Conservation (phyloP, 2,888 invertebrate species). For the Melangyna quadrimaculata region DNA sequence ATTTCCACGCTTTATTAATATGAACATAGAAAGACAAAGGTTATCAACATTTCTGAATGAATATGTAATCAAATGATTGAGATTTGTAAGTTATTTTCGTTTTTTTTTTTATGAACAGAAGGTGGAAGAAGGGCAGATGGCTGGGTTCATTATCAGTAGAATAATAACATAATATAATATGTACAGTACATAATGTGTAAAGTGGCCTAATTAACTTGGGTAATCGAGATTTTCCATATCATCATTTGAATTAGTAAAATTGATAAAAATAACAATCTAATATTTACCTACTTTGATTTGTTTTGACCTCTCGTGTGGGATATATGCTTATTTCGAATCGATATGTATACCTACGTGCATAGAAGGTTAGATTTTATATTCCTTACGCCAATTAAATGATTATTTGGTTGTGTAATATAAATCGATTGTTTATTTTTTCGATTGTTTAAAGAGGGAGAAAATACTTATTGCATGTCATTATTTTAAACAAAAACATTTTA, state of each 20-base stretch:
- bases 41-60: slow-evolving; percentile 39
- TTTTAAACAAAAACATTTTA: no score
- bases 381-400: background rate
- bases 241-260: background rate
- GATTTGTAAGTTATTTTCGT: background rate
- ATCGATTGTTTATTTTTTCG: no score
- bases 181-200: background rate
- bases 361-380: background rate
- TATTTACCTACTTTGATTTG: background rate
- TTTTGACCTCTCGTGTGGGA: background rate
- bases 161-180: background rate
- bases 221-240: background rate
- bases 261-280: background rate
- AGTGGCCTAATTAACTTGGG: background rate
- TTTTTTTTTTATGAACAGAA: background rate
- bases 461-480: no score
- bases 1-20: slow-evolving; percentile 59
- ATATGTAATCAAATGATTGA: background rate
- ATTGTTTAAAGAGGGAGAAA: no score
- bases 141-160: background rate
- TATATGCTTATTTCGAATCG: background rate
- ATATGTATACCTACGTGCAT: no score
- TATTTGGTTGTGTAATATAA: no score
- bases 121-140: background rate
- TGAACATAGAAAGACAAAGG: slow-evolving; percentile 45